A percentile compares a stretch with the other conserved stretches of the same genome.
Conservation (phyloP, 2,888 invertebrate genomes). For the Schizotus pectinicornis region DNA sequence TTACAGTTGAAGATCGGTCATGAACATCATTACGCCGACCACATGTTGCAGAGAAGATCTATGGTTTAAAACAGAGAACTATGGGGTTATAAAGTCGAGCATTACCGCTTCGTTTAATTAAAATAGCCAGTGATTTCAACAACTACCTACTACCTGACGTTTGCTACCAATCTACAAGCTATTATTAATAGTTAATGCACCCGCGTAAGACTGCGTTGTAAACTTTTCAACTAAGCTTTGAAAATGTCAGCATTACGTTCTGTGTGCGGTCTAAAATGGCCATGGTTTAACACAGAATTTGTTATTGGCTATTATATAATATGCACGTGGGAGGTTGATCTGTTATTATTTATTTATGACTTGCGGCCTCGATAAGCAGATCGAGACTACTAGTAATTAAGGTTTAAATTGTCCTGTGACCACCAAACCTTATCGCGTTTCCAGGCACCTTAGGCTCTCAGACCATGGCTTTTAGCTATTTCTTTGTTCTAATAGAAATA, state of each 20-base stretch:
- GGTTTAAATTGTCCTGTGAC: slow-evolving; percentile 36
- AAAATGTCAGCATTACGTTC: too few relatives aligned
- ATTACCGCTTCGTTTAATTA: slow-evolving; percentile 7
- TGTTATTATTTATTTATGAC: slow-evolving; percentile 14
- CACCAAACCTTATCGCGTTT: slow-evolving; percentile 23
- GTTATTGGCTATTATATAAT: too few relatives aligned
- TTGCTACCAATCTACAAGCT: too few relatives aligned
- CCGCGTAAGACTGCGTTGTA: too few relatives aligned
- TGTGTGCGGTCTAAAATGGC: too few relatives aligned
- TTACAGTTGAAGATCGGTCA: slow-evolving; percentile 3
- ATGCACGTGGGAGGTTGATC: background rate
- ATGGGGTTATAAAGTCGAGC: background rate
- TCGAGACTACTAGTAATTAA: slow-evolving; percentile 31
- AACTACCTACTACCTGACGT: background rate
- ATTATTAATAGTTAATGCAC: too few relatives aligned
- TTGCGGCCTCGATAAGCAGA: slow-evolving; percentile 29
- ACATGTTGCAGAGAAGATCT: slow-evolving; percentile 1
- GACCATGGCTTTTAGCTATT: background rate
- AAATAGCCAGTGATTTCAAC: slow-evolving; percentile 1
- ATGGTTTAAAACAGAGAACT: background rate
- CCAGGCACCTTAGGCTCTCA: background rate
- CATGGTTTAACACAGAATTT: too few relatives aligned
- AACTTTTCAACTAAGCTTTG: too few relatives aligned
- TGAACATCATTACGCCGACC: slow-evolving; percentile 6
- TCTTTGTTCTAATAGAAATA: too few relatives aligned